Percentiles rank a stretch among this genome's conserved stretches.
These are phyloP conservation scores for Andrena praecox DNA, from an alignment of 2,888 invertebrate species.

Conservation along the genomic window DNA sequence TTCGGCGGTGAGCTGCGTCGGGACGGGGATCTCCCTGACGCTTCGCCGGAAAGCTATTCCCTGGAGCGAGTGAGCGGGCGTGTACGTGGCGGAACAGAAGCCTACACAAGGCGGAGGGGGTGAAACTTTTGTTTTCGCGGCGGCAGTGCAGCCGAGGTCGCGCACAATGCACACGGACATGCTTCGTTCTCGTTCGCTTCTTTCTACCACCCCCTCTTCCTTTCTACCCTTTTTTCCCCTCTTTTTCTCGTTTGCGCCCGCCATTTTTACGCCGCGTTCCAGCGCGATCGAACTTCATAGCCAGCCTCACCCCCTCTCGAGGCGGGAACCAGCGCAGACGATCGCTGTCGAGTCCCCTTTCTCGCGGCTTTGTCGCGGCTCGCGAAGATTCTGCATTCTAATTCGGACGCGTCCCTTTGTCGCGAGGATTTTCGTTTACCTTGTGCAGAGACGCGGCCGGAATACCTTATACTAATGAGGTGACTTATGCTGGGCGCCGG, in stretches of 20 bases:
- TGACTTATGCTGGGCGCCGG: too few species aligned
- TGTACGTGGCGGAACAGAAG: constrained; percentile 30
- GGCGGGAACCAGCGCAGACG: too few species aligned
- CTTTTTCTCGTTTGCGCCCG: constrained; percentile 28
- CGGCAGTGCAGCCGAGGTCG: constrained; percentile 48
- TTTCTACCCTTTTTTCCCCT: neutral
- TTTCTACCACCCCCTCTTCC: neutral
- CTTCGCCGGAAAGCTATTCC: constrained; percentile 61
- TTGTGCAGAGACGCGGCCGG: too few species aligned
- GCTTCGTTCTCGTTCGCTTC: constrained; percentile 34
- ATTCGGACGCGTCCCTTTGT: too few species aligned
- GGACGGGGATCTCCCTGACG: constrained; percentile 54
- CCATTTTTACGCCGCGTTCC: constrained; percentile 42
- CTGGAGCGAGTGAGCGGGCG: constrained; percentile 36
- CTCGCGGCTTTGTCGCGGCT: too few species aligned
- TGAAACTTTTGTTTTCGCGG: constrained; percentile 68
- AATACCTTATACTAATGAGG: too few species aligned
- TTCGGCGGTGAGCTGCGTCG: constrained; percentile 50
- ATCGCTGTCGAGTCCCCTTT: too few species aligned
- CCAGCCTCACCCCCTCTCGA: neutral
- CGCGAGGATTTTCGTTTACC: too few species aligned
- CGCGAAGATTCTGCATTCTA: too few species aligned
- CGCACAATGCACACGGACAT: constrained; percentile 62
- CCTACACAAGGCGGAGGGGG: constrained; percentile 18
- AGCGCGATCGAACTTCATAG: constrained; percentile 55